phyloP scores from a whole-genome alignment of 2,888 invertebrate species.

The Drosophila anomalata region DNA sequence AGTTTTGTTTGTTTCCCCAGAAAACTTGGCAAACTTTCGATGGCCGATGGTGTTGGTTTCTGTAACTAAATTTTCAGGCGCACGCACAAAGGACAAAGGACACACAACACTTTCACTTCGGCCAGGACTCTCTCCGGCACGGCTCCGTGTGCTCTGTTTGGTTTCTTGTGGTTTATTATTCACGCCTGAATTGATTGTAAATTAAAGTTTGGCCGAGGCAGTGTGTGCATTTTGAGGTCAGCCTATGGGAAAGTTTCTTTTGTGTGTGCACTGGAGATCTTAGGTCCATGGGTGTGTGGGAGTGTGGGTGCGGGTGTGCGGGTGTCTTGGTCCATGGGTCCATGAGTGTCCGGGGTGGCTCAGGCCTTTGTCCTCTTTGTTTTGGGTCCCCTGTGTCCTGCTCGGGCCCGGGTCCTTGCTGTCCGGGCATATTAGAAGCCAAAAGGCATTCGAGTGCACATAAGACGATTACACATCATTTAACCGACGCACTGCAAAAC shows the following conservation, averaged over 20 bases:
- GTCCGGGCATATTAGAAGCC: constrained; percentile 78
- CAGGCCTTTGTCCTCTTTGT: constrained; percentile 37
- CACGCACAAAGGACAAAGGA: constrained; percentile 10
- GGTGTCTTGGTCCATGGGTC: background rate
- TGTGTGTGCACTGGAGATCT: constrained; percentile 55
- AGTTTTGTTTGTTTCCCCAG: constrained; percentile 44
- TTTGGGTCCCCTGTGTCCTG: constrained; percentile 54
- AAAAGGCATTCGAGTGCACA: constrained; percentile 82
- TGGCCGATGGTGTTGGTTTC: constrained; percentile 56
- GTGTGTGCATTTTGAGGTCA: constrained; percentile 81
- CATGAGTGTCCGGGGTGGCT: background rate
- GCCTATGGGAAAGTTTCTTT: constrained; percentile 77
- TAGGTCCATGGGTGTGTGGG: constrained; percentile 9
- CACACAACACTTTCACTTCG: constrained; percentile 81
- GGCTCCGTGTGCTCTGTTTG: constrained; percentile 58
- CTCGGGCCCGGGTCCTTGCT: constrained; percentile 21
- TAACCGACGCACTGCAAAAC: constrained; percentile 79
- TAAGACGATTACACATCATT: constrained; percentile 84
- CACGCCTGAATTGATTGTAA: constrained; percentile 83
- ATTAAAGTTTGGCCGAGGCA: constrained; percentile 79
- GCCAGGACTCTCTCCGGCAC: constrained; percentile 46
- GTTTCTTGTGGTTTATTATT: constrained; percentile 83
- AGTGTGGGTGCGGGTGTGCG: background rate
- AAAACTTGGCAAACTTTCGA: constrained; percentile 75
- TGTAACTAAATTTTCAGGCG: constrained; percentile 72